Base-by-base conservation (phyloP, 2,888 invertebrate species). In the Prosopocoilus inquinatus region DNA sequence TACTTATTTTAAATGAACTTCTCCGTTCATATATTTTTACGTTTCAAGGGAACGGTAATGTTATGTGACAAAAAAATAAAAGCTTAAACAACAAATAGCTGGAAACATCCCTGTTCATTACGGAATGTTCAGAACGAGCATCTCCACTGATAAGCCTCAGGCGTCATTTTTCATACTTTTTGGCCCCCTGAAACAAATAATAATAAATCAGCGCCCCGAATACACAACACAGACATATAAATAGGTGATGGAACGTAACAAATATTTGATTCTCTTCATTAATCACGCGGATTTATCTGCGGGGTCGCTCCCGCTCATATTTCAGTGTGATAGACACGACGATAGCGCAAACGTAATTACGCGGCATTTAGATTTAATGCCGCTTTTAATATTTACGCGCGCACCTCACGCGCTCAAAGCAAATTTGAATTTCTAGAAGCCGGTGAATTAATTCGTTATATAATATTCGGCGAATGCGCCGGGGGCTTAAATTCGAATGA, bases 221-320 rank as follows among this genome's bases (percentile, higher is more conserved):
- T 47, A 43, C 52, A 38, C 51, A 43, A 45, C 51, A 50, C 39
- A 46, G 47, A 50, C 51, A 38, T 47, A 43, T 45, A 56, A 52
- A 46, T 47, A 56, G 52, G 56, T 56, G 52, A 52, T 56, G 56
- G 55, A 55, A 55, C 55, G 60, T 60, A 59, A 57, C 60, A 63
- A 63, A 65, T 65, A 67, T 66, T 65, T 67, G 65, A 67, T 65
- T 65, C 64, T 62, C 65, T 65, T 63, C 67, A 67, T 67, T 67
- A 67, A 67, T 67, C 66, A 67, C 59, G 61, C 55, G 59, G 64
- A 62, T 67, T 67, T 67, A 67, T 67, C 67, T 55, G 51, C 53
- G 53, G 53, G 53, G 53, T 48, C 50, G 55, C 45, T 53, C 32
- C 55, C 52, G 64, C 64, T 64, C 64, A 63, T 63, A 64, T 64